These are phyloP conservation scores for Flexamia atlantica DNA, from an alignment of 2,888 invertebrate genomes.

Conservation along the genomic window DNA sequence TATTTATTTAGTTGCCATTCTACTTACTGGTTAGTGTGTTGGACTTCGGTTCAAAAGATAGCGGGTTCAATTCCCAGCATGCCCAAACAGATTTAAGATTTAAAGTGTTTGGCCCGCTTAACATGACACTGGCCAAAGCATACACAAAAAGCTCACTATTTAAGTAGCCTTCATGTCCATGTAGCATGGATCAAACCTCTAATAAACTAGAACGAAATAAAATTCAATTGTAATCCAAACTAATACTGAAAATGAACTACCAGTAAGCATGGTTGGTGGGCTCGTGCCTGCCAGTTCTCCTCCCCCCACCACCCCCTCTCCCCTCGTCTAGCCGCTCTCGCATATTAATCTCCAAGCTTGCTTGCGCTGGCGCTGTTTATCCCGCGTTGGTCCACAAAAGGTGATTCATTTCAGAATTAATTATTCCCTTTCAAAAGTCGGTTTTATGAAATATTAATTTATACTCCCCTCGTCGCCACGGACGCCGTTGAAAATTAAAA, in stretches of 20 bases:
- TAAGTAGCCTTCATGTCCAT: no score
- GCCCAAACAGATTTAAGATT: no score
- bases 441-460: slow-evolving; percentile 60
- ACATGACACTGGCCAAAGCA: no score
- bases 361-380: slow-evolving; percentile 49
- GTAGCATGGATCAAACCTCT: no score
- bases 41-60: no score
- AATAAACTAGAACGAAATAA: no score
- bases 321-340: background rate
- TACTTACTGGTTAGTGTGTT: no score
- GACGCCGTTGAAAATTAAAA: slow-evolving; percentile 41
- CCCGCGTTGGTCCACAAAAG: slow-evolving; percentile 48
- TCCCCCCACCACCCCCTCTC: background rate
- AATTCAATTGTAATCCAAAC: background rate
- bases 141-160: no score
- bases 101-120: no score
- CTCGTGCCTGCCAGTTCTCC: background rate
- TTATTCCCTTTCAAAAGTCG: slow-evolving; percentile 56
- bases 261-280: background rate
- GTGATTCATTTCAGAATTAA: slow-evolving; percentile 56
- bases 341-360: slow-evolving; percentile 45
- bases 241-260: background rate
- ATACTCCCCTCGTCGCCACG: slow-evolving; percentile 24
- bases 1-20: no score
- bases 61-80: no score